Percentiles rank a stretch among this genome's conserved stretches.
Evolutionary conservation across 2,797 vertebrate species (phyloP).

Genomic region (Siniperca obscura): DNA sequence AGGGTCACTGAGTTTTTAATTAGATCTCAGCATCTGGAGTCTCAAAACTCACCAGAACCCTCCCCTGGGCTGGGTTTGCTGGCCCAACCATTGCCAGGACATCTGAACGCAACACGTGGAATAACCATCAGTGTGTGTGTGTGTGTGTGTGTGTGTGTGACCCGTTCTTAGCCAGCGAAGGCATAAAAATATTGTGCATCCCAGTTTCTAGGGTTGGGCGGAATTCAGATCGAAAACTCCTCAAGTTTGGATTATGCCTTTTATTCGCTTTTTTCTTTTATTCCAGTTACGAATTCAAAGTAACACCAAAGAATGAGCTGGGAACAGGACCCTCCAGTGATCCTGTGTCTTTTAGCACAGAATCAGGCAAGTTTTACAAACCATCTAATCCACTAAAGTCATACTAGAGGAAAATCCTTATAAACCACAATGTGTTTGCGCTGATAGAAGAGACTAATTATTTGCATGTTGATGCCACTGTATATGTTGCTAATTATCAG

Average conservation of each 20-base stretch:
- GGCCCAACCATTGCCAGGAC: constrained; percentile 63
- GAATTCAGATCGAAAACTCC: constrained; percentile 28
- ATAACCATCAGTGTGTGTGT: constrained; percentile 70
- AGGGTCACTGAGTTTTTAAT: constrained; percentile 69
- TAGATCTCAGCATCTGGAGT: constrained; percentile 73
- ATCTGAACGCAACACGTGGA: constrained; percentile 77
- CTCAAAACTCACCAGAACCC: constrained; percentile 68
- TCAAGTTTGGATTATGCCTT: constrained; percentile 23
- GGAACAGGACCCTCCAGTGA: constrained; percentile 92
- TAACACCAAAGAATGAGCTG: constrained; percentile 93
- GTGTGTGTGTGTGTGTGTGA: constrained; percentile 34
- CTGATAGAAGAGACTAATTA: constrained; percentile 27
- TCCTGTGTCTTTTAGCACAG: constrained; percentile 92
- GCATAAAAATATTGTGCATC: constrained; percentile 50
- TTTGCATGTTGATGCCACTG: constrained; percentile 28
- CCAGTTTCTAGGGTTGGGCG: constrained; percentile 32
- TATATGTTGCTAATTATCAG: constrained; percentile 36
- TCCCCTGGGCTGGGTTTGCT: constrained; percentile 64
- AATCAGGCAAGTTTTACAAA: constrained; percentile 89
- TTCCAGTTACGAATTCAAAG: constrained; percentile 94
- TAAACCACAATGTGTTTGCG: constrained; percentile 20
- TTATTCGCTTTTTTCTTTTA: constrained; percentile 43
- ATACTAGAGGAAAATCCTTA: not conserved
- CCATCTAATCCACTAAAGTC: not conserved
- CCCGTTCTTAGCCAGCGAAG: constrained; percentile 48